Conservation (phyloP, 2,113 vertebrate genomes). For the Sarotherodon lohbergeri region DNA sequence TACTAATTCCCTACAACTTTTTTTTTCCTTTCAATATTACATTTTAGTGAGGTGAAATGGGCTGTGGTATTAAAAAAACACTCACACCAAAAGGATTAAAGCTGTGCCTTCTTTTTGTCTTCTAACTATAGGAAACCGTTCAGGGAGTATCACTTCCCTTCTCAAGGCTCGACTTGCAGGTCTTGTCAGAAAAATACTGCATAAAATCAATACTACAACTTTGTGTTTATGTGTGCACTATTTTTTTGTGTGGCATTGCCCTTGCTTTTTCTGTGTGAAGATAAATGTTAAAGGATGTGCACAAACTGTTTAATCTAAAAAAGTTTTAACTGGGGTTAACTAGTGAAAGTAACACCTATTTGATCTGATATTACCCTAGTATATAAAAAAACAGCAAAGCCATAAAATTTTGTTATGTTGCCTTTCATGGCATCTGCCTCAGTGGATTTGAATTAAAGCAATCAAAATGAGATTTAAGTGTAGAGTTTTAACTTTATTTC, state of each 20-base stretch:
- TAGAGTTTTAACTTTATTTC: not conserved
- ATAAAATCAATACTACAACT: slow-evolving; percentile 55
- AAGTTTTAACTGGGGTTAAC: not conserved
- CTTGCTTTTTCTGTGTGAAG: not conserved
- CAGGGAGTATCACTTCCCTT: slow-evolving; percentile 31
- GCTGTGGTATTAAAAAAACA: not conserved
- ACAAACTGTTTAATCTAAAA: not conserved
- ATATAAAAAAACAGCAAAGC: not conserved
- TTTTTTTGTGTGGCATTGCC: not conserved
- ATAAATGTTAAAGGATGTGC: not conserved
- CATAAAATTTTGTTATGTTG: not conserved
- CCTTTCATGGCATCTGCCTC: not conserved
- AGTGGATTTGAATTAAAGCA: not conserved
- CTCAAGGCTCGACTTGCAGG: slow-evolving; percentile 24
- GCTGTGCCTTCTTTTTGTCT: slow-evolving; percentile 17
- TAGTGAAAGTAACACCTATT: not conserved
- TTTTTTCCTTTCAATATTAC: not conserved
- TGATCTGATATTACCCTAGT: not conserved
- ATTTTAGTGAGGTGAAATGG: not conserved
- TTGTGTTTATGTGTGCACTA: not conserved
- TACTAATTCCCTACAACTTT: not conserved
- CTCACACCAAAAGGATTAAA: not conserved
- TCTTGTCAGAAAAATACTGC: slow-evolving; percentile 27
- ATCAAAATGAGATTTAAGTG: not conserved
- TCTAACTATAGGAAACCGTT: not conserved